Percentiles rank a stretch among this genome's conserved stretches.
Evolutionary conservation across 2,888 invertebrate species (phyloP).

Genomic region (Drosophila mercatorum): DNA sequence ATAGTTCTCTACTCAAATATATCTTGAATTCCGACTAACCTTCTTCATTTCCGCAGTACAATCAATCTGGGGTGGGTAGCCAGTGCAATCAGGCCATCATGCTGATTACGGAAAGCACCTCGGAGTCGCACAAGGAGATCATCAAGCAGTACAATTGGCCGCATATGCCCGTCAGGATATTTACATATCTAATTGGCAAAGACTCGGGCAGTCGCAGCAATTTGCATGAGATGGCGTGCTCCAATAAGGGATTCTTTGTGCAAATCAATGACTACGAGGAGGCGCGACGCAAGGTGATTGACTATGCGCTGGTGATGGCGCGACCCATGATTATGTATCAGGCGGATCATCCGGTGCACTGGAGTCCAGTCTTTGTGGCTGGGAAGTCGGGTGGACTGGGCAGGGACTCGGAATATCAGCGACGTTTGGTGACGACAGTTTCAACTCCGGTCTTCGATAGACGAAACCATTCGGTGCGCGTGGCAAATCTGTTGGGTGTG

Average conservation of each 20-base stretch:
- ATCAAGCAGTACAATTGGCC: constrained; percentile 95
- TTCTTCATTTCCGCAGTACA: constrained; percentile 86
- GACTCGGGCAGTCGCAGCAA: constrained; percentile 94
- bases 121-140: constrained; percentile 88
- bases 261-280: constrained; percentile 95
- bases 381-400: constrained; percentile 88
- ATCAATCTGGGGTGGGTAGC: constrained; percentile 93
- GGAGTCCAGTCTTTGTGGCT: constrained; percentile 96
- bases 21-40: neutral
- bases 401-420: constrained; percentile 86
- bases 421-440: constrained; percentile 96
- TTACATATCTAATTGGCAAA: constrained; percentile 97
- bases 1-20: neutral
- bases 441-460: constrained; percentile 97
- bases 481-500: constrained; percentile 97
- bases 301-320: constrained; percentile 97
- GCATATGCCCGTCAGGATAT: constrained; percentile 96
- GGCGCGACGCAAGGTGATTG: constrained; percentile 95
- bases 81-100: constrained; percentile 99
- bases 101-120: constrained; percentile 97
- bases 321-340: constrained; percentile 98
- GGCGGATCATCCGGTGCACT: constrained; percentile 95
- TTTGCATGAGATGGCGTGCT: constrained; percentile 97
- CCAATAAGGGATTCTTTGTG: constrained; percentile 94
- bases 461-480: constrained; percentile 94